Evolutionary conservation across 2,797 vertebrate genomes (phyloP).

Genomic region (Cynopterus sphinx): DNA sequence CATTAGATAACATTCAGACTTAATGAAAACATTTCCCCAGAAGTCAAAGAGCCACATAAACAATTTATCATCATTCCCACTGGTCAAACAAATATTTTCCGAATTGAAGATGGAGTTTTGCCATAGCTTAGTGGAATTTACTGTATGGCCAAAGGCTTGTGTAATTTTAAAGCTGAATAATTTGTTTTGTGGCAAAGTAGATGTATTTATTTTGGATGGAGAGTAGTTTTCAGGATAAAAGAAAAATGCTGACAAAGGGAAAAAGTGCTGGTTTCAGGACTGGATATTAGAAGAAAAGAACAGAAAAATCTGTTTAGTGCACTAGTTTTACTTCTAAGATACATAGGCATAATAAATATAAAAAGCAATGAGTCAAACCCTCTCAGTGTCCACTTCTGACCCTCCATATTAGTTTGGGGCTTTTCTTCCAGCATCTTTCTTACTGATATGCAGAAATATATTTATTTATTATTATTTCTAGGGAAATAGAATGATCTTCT

Average conservation of each 20-base stretch:
- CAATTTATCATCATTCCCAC: conserved; percentile 51
- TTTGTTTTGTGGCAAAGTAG: conserved; percentile 68
- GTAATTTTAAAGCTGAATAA: conserved; percentile 54
- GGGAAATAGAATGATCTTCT: neutral
- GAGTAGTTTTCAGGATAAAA: conserved; percentile 9
- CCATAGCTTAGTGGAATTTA: conserved; percentile 47
- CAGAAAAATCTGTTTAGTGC: neutral
- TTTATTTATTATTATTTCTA: neutral
- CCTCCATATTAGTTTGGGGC: neutral
- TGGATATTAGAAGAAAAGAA: neutral
- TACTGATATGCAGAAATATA: neutral
- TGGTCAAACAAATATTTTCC: conserved; percentile 62
- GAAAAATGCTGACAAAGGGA: conserved; percentile 51
- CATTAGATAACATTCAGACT: conserved; percentile 38
- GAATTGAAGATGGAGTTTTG: conserved; percentile 30
- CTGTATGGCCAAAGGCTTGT: conserved; percentile 17
- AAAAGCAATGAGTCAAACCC: neutral
- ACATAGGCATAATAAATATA: neutral
- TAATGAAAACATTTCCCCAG: conserved; percentile 48
- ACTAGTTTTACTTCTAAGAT: neutral
- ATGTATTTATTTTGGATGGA: conserved; percentile 68
- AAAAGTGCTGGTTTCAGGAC: neutral
- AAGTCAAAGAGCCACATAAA: conserved; percentile 55
- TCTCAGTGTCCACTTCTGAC: neutral
- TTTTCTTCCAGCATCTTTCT: neutral